Conservation (phyloP, 2,797 vertebrate genomes). For the Leuciscus waleckii region DNA sequence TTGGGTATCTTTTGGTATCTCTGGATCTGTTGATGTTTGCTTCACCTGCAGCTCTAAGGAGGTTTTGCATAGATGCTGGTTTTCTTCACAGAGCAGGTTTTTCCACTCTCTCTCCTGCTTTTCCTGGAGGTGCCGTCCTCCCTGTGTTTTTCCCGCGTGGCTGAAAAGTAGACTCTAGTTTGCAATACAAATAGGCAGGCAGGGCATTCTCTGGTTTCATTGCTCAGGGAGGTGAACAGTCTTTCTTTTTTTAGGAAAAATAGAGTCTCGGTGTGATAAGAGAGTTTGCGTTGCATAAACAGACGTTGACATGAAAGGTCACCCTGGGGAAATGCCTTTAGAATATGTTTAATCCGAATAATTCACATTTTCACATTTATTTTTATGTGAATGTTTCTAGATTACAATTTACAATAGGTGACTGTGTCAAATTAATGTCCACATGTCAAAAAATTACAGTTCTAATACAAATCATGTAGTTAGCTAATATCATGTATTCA, state of each 20-base stretch:
- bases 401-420: neutral
- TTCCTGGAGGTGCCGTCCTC: slow-evolving; percentile 71
- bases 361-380: neutral
- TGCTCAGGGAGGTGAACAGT: slow-evolving; percentile 66
- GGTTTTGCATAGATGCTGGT: neutral
- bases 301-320: slow-evolving; percentile 39
- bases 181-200: slow-evolving; percentile 75
- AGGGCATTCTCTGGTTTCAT: slow-evolving; percentile 75
- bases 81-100: slow-evolving; percentile 44
- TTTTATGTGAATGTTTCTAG: neutral
- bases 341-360: slow-evolving; percentile 49
- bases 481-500: neutral
- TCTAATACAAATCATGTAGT: neutral
- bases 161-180: slow-evolving; percentile 73
- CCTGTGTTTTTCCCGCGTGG: slow-evolving; percentile 72
- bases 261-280: slow-evolving; percentile 31
- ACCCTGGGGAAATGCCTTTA: slow-evolving; percentile 32
- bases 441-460: neutral
- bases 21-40: neutral
- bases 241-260: slow-evolving; percentile 31
- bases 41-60: neutral
- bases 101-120: slow-evolving; percentile 59
- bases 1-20: neutral
- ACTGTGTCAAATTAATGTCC: neutral
- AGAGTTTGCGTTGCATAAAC: slow-evolving; percentile 53